phyloP scores from a whole-genome alignment of 2,113 vertebrate species.

The Chionis minor region DNA sequence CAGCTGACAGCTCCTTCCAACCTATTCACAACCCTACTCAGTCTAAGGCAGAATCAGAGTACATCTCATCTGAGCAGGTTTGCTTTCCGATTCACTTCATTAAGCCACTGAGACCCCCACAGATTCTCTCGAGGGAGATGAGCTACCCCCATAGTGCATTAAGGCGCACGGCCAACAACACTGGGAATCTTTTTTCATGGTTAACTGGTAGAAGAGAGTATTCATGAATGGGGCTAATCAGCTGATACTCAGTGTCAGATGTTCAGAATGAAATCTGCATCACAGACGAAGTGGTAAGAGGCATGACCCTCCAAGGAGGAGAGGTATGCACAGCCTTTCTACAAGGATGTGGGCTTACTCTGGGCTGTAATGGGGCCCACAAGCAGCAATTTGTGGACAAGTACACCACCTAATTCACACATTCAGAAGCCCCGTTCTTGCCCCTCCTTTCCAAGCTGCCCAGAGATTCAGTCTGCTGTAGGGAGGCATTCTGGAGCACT shows the following conservation, averaged over 20 bases:
- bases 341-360: not conserved
- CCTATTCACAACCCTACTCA: not conserved
- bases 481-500: not conserved
- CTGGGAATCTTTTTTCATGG: not conserved
- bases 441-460: not conserved
- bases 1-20: not conserved
- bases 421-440: not conserved
- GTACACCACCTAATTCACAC: not conserved
- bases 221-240: not conserved
- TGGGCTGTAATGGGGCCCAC: not conserved
- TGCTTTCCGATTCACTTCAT: not conserved
- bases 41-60: constrained; percentile 8
- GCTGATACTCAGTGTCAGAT: not conserved
- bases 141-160: not conserved
- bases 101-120: not conserved
- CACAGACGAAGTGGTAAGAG: not conserved
- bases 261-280: constrained; percentile 37
- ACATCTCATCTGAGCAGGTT: not conserved
- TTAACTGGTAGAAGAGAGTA: not conserved
- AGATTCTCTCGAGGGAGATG: not conserved
- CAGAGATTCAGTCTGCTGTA: not conserved
- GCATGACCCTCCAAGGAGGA: not conserved
- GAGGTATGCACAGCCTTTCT: not conserved
- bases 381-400: constrained; percentile 36
- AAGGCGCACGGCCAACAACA: not conserved